phyloP scores from a whole-genome alignment of 1,140 invertebrate genomes.

The Hylaeus anthracinus region DNA sequence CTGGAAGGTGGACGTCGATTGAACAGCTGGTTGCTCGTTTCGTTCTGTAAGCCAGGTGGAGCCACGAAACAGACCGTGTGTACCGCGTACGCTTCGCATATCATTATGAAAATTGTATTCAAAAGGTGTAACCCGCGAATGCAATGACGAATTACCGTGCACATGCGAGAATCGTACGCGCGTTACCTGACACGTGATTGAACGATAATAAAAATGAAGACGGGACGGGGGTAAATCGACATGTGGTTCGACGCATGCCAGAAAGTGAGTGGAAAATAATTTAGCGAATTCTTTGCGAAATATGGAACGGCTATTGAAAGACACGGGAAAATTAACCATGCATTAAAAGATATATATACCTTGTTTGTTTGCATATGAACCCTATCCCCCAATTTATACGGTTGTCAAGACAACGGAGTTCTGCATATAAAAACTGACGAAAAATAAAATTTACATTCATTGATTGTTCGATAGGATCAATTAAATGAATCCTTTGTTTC shows the following conservation, averaged over 20 bases:
- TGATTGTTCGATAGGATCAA: too few species aligned
- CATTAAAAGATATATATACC: slow-evolving; percentile 25
- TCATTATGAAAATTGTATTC: slow-evolving; percentile 72
- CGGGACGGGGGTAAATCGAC: slow-evolving; percentile 16
- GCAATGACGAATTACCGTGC: slow-evolving; percentile 32
- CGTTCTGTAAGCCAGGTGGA: slow-evolving; percentile 65
- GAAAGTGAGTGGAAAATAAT: slow-evolving; percentile 15
- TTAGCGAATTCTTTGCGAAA: not conserved
- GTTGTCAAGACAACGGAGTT: too few species aligned
- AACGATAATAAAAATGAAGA: slow-evolving; percentile 21
- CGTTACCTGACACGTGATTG: slow-evolving; percentile 40
- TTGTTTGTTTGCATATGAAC: slow-evolving; percentile 25
- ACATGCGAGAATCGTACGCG: slow-evolving; percentile 23
- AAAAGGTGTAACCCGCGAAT: slow-evolving; percentile 63
- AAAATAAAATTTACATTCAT: too few species aligned
- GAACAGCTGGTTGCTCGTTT: slow-evolving; percentile 61
- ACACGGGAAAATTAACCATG: not conserved
- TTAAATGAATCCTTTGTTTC: too few species aligned
- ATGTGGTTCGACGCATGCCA: slow-evolving; percentile 3
- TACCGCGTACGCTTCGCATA: slow-evolving; percentile 57
- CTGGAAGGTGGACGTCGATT: slow-evolving; percentile 22
- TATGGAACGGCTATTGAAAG: not conserved
- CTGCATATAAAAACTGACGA: too few species aligned
- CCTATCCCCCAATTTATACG: too few species aligned
- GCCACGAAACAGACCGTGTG: slow-evolving; percentile 57